These are phyloP conservation scores for Lobophora halterata DNA, from an alignment of 2,888 invertebrate genomes.

Conservation along the genomic window DNA sequence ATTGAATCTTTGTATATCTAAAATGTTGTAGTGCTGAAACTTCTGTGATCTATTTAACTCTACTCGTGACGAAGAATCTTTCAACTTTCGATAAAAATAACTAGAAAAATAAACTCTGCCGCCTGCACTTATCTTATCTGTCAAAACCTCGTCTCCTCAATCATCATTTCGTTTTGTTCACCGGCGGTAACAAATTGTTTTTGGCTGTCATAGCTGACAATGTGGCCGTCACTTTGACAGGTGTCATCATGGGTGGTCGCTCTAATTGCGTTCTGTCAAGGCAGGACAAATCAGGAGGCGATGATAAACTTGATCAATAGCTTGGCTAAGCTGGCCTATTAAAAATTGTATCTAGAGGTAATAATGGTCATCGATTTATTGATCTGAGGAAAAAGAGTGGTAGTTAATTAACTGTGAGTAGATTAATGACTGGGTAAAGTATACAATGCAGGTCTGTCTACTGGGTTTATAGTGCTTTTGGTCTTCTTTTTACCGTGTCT, in stretches of 20 bases:
- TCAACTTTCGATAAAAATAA: conserved; percentile 4
- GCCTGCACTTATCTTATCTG: conserved; percentile 14
- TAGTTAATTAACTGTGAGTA: too few species aligned
- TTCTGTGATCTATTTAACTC: too few species aligned
- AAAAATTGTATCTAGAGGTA: too few species aligned
- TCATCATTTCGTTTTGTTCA: conserved; percentile 22
- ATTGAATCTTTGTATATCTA: too few species aligned
- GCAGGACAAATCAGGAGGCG: conserved; percentile 29
- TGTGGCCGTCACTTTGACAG: conserved; percentile 33
- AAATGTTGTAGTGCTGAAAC: too few species aligned
- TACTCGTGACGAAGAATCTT: too few species aligned
- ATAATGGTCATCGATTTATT: too few species aligned
- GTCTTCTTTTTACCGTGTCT: too few species aligned
- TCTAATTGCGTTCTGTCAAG: conserved; percentile 32
- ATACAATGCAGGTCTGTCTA: too few species aligned
- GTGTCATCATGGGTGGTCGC: conserved; percentile 33
- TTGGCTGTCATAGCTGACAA: conserved; percentile 29
- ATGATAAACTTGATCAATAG: conserved; percentile 30
- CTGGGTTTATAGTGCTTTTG: too few species aligned
- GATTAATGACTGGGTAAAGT: too few species aligned
- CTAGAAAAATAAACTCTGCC: background rate
- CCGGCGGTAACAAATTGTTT: conserved; percentile 32
- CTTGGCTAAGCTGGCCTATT: background rate
- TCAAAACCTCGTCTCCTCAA: conserved; percentile 17
- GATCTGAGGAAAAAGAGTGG: too few species aligned